phyloP scores from a whole-genome alignment of 2,888 invertebrate species.

The Chloroclysta siterata region DNA sequence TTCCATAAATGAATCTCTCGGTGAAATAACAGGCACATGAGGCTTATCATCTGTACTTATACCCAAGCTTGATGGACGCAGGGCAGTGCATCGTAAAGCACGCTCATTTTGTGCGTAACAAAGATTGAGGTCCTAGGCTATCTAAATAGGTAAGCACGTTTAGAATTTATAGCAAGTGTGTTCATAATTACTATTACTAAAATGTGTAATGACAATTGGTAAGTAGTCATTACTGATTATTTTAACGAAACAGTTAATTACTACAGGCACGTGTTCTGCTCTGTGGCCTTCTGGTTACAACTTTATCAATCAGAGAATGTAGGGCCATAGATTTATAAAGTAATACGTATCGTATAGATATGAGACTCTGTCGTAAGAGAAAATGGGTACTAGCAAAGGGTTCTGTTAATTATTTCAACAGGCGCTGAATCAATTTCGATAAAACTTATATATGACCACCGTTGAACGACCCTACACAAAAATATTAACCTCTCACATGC shows the following conservation, averaged over 20 bases:
- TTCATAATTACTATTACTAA: conserved; percentile 6
- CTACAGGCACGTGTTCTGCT: conserved; percentile 38
- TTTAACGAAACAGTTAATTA: conserved; percentile 20
- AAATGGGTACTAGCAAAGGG: not conserved
- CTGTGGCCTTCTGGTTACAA: conserved; percentile 41
- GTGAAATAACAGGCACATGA: too few species aligned
- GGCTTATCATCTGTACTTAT: too few species aligned
- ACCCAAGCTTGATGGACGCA: too few species aligned
- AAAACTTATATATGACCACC: too few species aligned
- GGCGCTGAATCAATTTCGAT: too few species aligned
- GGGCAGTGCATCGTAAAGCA: too few species aligned
- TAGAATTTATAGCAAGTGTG: not conserved
- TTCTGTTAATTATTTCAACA: too few species aligned
- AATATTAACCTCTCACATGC: too few species aligned
- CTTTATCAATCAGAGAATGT: conserved; percentile 57
- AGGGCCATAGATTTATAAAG: conserved; percentile 40
- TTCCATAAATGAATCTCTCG: too few species aligned
- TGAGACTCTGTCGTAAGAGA: conserved; percentile 5
- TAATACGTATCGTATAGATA: conserved; percentile 16
- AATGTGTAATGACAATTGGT: conserved; percentile 10
- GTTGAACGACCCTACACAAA: too few species aligned
- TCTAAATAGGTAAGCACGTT: not conserved
- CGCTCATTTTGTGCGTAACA: too few species aligned
- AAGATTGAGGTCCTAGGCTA: not conserved
- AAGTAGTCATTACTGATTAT: conserved; percentile 16